phyloP scores from a whole-genome alignment of 1,140 invertebrate genomes.

The Antheraea pernyi region DNA sequence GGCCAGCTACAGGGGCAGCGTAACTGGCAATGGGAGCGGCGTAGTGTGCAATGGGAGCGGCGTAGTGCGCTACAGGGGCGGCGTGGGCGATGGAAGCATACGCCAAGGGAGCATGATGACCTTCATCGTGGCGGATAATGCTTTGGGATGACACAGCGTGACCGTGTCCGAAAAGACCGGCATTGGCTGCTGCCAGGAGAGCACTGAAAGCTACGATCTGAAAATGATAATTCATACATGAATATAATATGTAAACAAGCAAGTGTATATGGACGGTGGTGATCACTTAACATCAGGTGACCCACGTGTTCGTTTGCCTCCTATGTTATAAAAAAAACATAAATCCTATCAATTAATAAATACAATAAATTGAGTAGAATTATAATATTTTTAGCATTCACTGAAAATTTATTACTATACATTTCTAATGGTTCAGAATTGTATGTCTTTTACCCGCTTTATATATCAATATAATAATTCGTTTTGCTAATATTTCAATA shows the following conservation, averaged over 20 bases:
- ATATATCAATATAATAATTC: not conserved
- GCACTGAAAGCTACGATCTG: conserved; percentile 29
- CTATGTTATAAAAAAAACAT: too few relatives aligned
- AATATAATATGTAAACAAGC: too few relatives aligned
- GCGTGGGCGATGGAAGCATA: not conserved
- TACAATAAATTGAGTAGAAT: too few relatives aligned
- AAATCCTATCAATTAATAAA: not conserved
- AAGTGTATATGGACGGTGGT: too few relatives aligned
- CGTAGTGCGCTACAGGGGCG: conserved; percentile 18
- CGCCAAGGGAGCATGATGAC: not conserved
- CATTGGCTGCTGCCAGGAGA: conserved; percentile 34
- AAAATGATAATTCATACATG: not conserved
- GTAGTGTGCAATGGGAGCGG: conserved; percentile 15
- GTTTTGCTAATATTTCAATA: too few relatives aligned
- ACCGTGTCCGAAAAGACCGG: conserved; percentile 25
- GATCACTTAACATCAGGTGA: too few relatives aligned
- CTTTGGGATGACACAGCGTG: conserved; percentile 42
- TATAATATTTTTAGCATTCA: not conserved
- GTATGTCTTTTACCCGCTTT: too few relatives aligned
- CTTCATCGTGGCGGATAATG: conserved; percentile 27
- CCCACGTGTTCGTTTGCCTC: too few relatives aligned
- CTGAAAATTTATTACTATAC: too few relatives aligned
- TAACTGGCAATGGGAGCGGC: conserved; percentile 27
- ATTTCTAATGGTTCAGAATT: too few relatives aligned
- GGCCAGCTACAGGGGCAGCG: too few relatives aligned